A percentile compares a stretch with the other conserved stretches of the same genome.
These are phyloP conservation scores for Oryzias celebensis DNA, from an alignment of 2,113 vertebrate species.

Conservation along the genomic window DNA sequence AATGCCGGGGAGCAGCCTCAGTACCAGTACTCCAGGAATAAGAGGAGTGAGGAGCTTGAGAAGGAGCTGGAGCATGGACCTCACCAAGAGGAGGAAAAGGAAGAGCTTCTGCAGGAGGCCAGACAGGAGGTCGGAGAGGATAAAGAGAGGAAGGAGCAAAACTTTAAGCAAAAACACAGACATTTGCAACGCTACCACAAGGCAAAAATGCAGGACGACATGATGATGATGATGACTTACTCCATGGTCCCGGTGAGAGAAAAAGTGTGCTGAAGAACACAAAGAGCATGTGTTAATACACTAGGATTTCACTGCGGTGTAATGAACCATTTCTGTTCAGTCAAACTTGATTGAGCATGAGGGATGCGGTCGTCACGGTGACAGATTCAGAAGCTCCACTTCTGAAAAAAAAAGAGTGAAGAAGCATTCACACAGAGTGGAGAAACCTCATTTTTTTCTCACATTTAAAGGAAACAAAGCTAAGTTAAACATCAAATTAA, in stretches of 20 bases:
- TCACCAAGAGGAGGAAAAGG: conserved; percentile 10
- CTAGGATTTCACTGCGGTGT: too few species aligned
- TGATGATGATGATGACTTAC: conserved; percentile 93
- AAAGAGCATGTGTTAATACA: not conserved
- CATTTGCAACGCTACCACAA: conserved; percentile 67
- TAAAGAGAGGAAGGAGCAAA: conserved; percentile 70
- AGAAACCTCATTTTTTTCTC: too few species aligned
- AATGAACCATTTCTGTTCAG: too few species aligned
- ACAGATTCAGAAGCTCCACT: too few species aligned
- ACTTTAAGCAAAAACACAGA: conserved; percentile 53
- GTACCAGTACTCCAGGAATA: conserved; percentile 78
- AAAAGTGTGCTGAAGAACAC: not conserved
- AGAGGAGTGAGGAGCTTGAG: conserved; percentile 79
- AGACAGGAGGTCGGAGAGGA: conserved; percentile 62
- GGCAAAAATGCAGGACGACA: conserved; percentile 78
- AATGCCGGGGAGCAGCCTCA: conserved; percentile 26
- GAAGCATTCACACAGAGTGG: too few species aligned
- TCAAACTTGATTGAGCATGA: too few species aligned
- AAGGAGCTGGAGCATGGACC: conserved; percentile 44
- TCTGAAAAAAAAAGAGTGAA: too few species aligned
- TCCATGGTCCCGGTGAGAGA: conserved; percentile 92
- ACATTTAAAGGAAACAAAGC: too few species aligned
- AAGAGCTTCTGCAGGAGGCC: conserved; percentile 36
- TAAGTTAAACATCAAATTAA: too few species aligned
- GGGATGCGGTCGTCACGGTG: too few species aligned